Percentiles rank a stretch among this genome's conserved stretches.
phyloP scores from a whole-genome alignment of 2,888 invertebrate species.

The Hirtodrosophila cameraria region DNA sequence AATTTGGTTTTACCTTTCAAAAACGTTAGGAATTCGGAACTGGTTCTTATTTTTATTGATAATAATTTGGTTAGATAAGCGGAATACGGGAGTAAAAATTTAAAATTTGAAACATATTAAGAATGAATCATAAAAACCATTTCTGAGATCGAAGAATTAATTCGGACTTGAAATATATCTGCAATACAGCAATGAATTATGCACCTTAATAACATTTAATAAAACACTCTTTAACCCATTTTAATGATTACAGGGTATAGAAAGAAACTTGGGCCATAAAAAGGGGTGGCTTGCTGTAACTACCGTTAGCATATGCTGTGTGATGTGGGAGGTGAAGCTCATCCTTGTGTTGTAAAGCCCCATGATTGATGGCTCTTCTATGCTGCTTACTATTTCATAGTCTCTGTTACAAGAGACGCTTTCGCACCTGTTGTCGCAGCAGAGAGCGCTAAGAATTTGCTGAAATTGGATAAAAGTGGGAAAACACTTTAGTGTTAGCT shows the following conservation, averaged over 20 bases:
- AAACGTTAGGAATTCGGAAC: no score
- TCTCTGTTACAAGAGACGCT: slow-evolving; percentile 5
- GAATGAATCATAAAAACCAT: no score
- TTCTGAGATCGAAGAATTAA: no score
- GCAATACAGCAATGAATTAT: no score
- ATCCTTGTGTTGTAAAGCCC: slow-evolving; percentile 39
- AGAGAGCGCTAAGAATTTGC: slow-evolving; percentile 14
- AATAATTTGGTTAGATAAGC: no score
- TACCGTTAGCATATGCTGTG: slow-evolving; percentile 55
- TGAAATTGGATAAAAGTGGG: neutral
- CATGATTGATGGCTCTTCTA: slow-evolving; percentile 61
- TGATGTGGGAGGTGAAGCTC: slow-evolving; percentile 24
- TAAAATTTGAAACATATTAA: no score
- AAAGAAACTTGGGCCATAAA: slow-evolving; percentile 30
- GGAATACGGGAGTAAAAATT: no score
- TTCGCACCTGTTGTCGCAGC: slow-evolving; percentile 60
- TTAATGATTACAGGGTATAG: slow-evolving; percentile 13
- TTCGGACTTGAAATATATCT: no score
- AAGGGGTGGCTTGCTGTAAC: slow-evolving; percentile 54
- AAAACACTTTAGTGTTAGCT: slow-evolving; percentile 13
- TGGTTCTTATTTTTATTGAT: no score
- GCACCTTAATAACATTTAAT: no score
- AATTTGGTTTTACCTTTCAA: no score
- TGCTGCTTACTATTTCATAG: slow-evolving; percentile 37
- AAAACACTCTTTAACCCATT: accelerated